phyloP scores from a whole-genome alignment of 2,113 vertebrate genomes.

The Erythrolamprus reginae region DNA sequence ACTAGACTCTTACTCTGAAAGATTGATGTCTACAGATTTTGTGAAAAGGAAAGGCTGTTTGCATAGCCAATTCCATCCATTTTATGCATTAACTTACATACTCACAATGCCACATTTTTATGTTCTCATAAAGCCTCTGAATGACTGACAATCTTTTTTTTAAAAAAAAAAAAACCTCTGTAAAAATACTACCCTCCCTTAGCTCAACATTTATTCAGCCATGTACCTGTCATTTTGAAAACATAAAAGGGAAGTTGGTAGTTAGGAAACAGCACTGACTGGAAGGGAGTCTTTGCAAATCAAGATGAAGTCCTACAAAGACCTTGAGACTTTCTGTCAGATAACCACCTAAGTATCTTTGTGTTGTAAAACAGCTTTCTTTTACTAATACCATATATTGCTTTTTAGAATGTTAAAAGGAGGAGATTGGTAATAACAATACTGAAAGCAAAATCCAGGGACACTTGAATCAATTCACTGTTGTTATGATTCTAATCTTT shows the following conservation, averaged over 20 bases:
- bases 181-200: neutral
- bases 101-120: neutral
- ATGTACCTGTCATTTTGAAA: neutral
- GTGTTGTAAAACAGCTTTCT: neutral
- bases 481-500: neutral
- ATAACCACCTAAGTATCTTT: neutral
- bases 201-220: neutral
- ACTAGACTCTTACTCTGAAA: neutral
- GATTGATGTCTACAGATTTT: neutral
- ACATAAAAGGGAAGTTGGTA: neutral
- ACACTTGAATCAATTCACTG: neutral
- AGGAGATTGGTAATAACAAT: neutral
- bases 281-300: neutral
- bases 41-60: neutral
- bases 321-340: neutral
- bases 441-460: neutral
- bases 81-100: neutral
- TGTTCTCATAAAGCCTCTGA: neutral
- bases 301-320: neutral
- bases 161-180: neutral
- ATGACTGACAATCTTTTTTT: neutral
- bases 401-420: neutral
- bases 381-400: neutral
- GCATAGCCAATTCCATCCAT: neutral
- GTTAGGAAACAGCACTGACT: neutral